Evolutionary conservation across 1,140 invertebrate genomes (phyloP), one percentile per base, ranked within the genome.

Genomic region (Drosophila ironensis): DNA sequence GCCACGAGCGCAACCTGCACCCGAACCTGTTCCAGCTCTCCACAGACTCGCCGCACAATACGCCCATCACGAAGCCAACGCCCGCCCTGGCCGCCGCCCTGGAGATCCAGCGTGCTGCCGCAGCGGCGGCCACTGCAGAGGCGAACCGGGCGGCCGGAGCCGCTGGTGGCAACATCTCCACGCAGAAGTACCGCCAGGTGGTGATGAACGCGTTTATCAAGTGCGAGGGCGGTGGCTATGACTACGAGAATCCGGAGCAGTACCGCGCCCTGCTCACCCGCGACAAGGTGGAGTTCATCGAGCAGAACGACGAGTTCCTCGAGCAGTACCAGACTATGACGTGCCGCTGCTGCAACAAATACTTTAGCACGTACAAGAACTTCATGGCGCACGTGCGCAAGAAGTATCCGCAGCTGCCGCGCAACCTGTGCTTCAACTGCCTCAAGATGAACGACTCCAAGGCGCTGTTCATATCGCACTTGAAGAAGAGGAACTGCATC

Each of bases 321-420:
- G 74, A 89, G 30, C 89, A 90, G 17, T 90, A 90, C 59, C 89
- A 90, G 50, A 89, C 72, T 24, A 89, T 90, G 87, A 89, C 82
- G 3, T 90, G 89, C 33, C 88, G 80, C 27, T 90, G 89, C 38
- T 90, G 89, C 53, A 78, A 68, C 52, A 88, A 88, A 40, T 74
- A 63, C 41, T 89, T 88, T 27, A 77, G 67, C 37, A 89, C 87
- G 4, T 90, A 90, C 40, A 90, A 90, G 61, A 88, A 88, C 48
- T 90, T 90, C 35, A 90, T 90, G 89, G 89, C 88, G n/a, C 89
- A 90, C 40, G 89, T 90, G 48, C 80, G 89, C 30, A 90, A 90
- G 37, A 90, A 90, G 69, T 90, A 90, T 64, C 73, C 78, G 7
- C 45, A 68, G 33, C 42, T 90, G 61, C 84, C 89, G 33, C 72